Conservation (phyloP, 1,140 invertebrate genomes). For the Popillia japonica region DNA sequence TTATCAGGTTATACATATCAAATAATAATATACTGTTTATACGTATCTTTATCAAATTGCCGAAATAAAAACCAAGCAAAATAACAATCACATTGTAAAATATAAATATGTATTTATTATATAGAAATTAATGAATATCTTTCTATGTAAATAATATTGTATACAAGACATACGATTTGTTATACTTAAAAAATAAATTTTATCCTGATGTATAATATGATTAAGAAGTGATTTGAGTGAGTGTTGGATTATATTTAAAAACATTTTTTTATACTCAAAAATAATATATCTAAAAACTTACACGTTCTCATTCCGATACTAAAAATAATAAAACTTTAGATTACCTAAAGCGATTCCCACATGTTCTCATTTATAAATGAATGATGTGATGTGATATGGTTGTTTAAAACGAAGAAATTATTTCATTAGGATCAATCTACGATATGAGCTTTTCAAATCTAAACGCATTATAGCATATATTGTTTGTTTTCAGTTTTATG, state of each 20-base stretch:
- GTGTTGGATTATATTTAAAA: background rate
- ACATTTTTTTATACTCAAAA: background rate
- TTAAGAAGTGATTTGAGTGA: background rate
- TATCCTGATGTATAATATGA: background rate
- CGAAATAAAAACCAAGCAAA: slow-evolving; percentile 28
- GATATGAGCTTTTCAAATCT: no score
- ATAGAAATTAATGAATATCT: slow-evolving; percentile 10
- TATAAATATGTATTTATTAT: slow-evolving; percentile 7
- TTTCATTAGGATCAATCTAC: no score
- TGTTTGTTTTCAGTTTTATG: no score
- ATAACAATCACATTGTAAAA: slow-evolving; percentile 19
- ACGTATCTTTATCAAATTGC: background rate
- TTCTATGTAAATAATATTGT: slow-evolving; percentile 26
- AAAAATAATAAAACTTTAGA: no score
- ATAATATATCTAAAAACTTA: no score
- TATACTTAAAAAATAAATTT: slow-evolving; percentile 23
- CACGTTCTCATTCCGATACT: no score
- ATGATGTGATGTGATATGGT: no score
- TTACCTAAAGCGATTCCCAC: no score
- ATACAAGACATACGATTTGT: slow-evolving; percentile 24
- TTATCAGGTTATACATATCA: slow-evolving; percentile 8
- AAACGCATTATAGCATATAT: no score
- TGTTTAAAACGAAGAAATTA: no score
- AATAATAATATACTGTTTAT: background rate
- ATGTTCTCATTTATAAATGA: no score